Evolutionary conservation across 2,888 invertebrate genomes (phyloP).

Genomic region (Pedicia rivosa): DNA sequence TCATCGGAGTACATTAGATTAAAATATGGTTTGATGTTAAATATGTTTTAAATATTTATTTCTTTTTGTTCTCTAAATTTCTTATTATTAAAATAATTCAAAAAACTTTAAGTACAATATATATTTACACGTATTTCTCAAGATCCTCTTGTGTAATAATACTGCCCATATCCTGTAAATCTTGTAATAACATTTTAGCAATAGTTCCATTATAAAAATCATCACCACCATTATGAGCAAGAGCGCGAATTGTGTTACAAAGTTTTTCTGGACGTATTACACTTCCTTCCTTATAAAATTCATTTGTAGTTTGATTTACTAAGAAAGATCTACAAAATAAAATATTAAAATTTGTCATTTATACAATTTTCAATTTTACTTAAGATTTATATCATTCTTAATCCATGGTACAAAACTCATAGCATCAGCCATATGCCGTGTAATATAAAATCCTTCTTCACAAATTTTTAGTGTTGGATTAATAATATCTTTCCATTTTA

Average conservation of each 20-base stretch:
- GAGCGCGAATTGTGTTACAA: conserved; percentile 50
- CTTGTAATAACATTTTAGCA: conserved; percentile 47
- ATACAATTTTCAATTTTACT: conserved; percentile 29
- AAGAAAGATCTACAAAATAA: too few species aligned
- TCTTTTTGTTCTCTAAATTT: too few species aligned
- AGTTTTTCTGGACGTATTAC: conserved; percentile 44
- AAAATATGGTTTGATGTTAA: too few species aligned
- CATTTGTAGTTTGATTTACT: conserved; percentile 33
- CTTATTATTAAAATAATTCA: too few species aligned
- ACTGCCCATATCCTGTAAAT: conserved; percentile 53
- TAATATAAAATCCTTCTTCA: conserved; percentile 42
- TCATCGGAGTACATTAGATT: too few species aligned
- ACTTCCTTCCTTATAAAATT: conserved; percentile 39
- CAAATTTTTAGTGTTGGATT: conserved; percentile 47
- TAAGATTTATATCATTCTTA: conserved; percentile 37
- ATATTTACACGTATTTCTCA: conserved; percentile 26
- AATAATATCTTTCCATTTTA: conserved; percentile 57
- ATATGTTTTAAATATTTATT: too few species aligned
- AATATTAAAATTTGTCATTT: too few species aligned
- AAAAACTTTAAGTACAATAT: too few species aligned
- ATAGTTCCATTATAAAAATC: conserved; percentile 67
- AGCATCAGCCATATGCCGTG: conserved; percentile 40
- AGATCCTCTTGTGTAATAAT: conserved; percentile 60
- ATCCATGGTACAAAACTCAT: conserved; percentile 30
- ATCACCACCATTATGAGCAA: conserved; percentile 53